These are phyloP conservation scores for Bucorvus abyssinicus DNA, from an alignment of 2,797 vertebrate species.

Conservation along the genomic window DNA sequence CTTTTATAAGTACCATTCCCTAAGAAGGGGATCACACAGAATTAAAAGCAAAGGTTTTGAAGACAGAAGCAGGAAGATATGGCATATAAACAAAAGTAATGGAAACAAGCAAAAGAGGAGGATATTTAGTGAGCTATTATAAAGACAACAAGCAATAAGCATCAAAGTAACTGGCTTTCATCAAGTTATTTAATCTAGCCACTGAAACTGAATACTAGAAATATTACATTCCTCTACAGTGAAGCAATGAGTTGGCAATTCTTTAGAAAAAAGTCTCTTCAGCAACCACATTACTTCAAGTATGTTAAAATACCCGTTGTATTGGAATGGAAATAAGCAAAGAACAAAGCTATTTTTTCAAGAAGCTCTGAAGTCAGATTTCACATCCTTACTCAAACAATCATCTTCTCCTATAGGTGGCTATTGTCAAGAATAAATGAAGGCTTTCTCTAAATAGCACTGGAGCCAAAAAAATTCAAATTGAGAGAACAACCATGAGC, in stretches of 20 bases:
- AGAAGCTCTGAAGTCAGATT: not conserved
- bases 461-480: not conserved
- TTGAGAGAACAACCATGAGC: not conserved
- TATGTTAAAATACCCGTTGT: not conserved
- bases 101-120: not conserved
- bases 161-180: conserved; percentile 15
- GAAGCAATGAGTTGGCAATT: conserved; percentile 23
- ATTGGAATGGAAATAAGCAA: not conserved
- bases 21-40: not conserved
- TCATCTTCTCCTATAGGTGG: not conserved
- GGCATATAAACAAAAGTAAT: not conserved
- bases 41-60: not conserved
- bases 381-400: not conserved
- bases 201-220: conserved; percentile 32
- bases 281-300: not conserved
- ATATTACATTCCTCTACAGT: conserved; percentile 45
- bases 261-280: not conserved
- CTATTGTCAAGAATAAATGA: not conserved
- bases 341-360: not conserved
- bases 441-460: not conserved
- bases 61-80: not conserved
- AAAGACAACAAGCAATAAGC: not conserved
- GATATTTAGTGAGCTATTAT: not conserved
- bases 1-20: not conserved
- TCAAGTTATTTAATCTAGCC: conserved; percentile 49